Conservation (phyloP, 2,797 vertebrate species). For the Microctenopoma lineatum region DNA sequence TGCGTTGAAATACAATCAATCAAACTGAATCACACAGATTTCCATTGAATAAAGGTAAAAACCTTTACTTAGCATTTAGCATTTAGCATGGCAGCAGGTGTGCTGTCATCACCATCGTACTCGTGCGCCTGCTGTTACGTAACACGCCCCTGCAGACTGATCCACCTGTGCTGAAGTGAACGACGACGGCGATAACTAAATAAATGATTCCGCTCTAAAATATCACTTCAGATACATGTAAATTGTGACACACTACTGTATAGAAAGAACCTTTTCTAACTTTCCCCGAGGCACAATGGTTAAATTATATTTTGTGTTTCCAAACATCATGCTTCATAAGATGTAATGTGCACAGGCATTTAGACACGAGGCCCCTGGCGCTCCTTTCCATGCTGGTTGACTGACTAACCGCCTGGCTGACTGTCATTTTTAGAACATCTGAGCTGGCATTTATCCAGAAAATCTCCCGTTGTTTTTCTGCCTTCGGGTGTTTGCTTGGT, state of each 20-base stretch:
- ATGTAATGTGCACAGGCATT: constrained; percentile 58
- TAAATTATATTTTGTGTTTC: constrained; percentile 73
- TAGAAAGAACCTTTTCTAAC: constrained; percentile 42
- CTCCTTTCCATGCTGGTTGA: constrained; percentile 46
- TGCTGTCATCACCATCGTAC: constrained; percentile 5
- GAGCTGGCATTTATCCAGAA: constrained; percentile 61
- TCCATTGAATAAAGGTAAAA: not conserved
- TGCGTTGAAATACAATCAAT: no score
- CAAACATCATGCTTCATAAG: constrained; percentile 64
- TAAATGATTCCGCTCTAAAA: not conserved
- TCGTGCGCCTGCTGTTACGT: constrained; percentile 6
- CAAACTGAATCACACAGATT: no score
- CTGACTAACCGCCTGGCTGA: constrained; percentile 59
- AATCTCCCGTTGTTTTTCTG: constrained; percentile 52
- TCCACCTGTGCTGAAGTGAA: constrained; percentile 21
- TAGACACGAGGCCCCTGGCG: constrained; percentile 56
- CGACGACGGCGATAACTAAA: not conserved
- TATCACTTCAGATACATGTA: constrained; percentile 25
- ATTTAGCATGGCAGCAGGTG: no score
- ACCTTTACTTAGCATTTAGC: not conserved
- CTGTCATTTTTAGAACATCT: constrained; percentile 70
- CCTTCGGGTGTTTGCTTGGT: constrained; percentile 60
- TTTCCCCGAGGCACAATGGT: constrained; percentile 38
- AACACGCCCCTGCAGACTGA: constrained; percentile 11
- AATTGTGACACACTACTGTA: constrained; percentile 37